Conservation (phyloP, 2,888 invertebrate genomes). For the Hymenopus coronatus region DNA sequence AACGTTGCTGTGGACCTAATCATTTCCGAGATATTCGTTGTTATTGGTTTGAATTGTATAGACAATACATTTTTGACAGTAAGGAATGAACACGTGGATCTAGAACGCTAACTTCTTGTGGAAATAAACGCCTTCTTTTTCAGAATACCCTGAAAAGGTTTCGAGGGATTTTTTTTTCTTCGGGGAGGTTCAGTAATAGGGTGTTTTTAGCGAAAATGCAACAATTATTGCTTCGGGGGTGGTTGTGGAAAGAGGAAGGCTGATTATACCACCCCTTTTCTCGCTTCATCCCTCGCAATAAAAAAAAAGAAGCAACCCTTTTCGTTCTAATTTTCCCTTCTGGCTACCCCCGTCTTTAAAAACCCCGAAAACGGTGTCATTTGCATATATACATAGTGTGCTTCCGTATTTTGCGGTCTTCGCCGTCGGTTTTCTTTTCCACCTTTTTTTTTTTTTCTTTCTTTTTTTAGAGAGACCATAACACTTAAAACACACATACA, state of each 20-base stretch:
- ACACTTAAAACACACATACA: not conserved
- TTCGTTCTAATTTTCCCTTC: not conserved
- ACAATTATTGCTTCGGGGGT: not conserved
- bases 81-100: too few species aligned
- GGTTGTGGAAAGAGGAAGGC: not conserved
- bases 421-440: too few species aligned
- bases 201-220: not conserved
- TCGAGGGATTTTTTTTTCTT: not conserved
- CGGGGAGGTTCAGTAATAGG: not conserved
- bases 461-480: not conserved
- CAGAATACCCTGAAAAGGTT: not conserved
- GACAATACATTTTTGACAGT: too few species aligned
- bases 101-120: too few species aligned
- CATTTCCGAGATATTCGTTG: too few species aligned
- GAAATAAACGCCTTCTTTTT: not conserved
- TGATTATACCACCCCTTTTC: not conserved
- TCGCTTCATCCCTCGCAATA: not conserved
- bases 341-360: not conserved
- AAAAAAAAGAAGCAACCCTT: not conserved
- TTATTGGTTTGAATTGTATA: too few species aligned
- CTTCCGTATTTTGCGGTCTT: not conserved
- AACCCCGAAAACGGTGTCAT: not conserved
- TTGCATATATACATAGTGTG: not conserved
- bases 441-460: too few species aligned
- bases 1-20: too few species aligned